These are phyloP conservation scores for Seriola quinqueradiata DNA, from an alignment of 2,113 vertebrate genomes.

Conservation along the genomic window DNA sequence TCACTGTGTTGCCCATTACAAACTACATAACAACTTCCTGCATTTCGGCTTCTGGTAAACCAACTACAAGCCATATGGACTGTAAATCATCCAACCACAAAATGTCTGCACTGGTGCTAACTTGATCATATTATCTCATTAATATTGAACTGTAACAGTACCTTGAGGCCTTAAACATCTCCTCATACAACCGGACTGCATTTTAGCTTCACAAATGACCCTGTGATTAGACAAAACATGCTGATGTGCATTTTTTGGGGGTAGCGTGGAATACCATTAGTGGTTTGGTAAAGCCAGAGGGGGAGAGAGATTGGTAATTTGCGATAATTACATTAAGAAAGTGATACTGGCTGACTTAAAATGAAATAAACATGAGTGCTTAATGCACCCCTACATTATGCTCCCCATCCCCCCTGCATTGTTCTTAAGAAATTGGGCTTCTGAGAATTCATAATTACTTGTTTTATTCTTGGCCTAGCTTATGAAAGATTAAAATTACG, in stretches of 20 bases:
- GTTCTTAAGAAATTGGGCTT: constrained; percentile 73
- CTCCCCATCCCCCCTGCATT: constrained; percentile 53
- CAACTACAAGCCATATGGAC: constrained; percentile 53
- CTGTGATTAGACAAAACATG: constrained; percentile 72
- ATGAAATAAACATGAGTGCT: constrained; percentile 78
- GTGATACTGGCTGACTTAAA: constrained; percentile 64
- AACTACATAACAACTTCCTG: constrained; percentile 28
- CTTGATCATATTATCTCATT: constrained; percentile 65
- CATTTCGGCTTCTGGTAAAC: constrained; percentile 66
- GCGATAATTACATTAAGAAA: constrained; percentile 76
- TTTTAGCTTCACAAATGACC: constrained; percentile 66
- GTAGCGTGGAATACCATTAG: constrained; percentile 65
- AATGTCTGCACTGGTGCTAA: constrained; percentile 58
- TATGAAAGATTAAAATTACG: constrained; percentile 71
- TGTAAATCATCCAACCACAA: constrained; percentile 64
- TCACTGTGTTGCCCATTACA: constrained; percentile 44
- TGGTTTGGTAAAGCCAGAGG: constrained; percentile 62
- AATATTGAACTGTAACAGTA: constrained; percentile 70
- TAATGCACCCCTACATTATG: constrained; percentile 64
- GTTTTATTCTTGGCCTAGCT: constrained; percentile 73
- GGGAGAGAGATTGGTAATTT: constrained; percentile 57
- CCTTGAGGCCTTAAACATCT: constrained; percentile 56
- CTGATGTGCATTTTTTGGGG: constrained; percentile 70
- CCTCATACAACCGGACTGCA: constrained; percentile 40
- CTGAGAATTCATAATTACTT: constrained; percentile 73